Evolutionary conservation across 2,797 vertebrate species (phyloP).

Genomic region (Tinamus major): DNA sequence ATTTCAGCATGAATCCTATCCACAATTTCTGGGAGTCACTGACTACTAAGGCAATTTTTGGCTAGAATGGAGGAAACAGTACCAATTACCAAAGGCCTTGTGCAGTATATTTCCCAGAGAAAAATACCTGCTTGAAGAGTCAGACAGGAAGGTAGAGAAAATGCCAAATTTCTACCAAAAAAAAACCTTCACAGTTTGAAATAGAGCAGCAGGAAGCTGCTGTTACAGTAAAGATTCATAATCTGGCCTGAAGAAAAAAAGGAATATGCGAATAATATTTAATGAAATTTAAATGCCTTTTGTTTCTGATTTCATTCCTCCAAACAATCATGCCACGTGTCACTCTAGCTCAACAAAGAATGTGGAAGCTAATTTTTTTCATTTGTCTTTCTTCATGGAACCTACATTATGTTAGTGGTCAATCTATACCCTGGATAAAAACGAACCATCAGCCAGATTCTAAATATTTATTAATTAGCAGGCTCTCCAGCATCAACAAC

Average conservation of each 20-base stretch:
- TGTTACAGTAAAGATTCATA: not conserved
- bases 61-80: not conserved
- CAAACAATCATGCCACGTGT: not conserved
- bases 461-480: not conserved
- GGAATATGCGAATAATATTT: not conserved
- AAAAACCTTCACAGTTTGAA: rapidly evolving
- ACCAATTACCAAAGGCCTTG: not conserved
- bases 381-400: not conserved
- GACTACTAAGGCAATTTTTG: not conserved
- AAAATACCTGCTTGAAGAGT: not conserved
- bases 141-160: not conserved
- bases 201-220: not conserved
- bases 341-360: not conserved
- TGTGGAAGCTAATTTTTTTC: not conserved
- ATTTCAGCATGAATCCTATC: not conserved
- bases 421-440: not conserved
- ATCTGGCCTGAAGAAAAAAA: not conserved
- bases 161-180: not conserved
- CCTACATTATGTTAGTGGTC: not conserved
- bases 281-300: not conserved
- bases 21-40: not conserved
- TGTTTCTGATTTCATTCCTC: not conserved
- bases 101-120: not conserved
- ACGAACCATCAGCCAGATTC: not conserved
- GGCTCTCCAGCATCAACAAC: not conserved